These are phyloP conservation scores for Sesamia inferens DNA, from an alignment of 2,888 invertebrate species.

Conservation along the genomic window DNA sequence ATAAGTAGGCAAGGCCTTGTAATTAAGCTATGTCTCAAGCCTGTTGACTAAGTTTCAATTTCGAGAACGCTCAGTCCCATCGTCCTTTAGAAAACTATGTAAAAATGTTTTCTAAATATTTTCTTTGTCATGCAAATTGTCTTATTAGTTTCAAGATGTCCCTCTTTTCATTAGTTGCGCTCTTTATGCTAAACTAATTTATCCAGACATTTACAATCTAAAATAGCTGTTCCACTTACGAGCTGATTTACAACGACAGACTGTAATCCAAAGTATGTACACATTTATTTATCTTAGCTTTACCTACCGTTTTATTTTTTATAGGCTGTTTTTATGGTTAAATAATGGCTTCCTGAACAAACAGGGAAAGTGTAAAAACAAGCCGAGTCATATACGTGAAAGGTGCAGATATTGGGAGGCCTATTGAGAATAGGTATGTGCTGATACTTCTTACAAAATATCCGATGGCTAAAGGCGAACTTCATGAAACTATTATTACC, in stretches of 20 bases:
- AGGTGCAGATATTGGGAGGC: conserved; percentile 9
- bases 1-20: too few species aligned
- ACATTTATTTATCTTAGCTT: conserved; percentile 33
- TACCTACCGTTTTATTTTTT: conserved; percentile 38
- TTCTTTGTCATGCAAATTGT: neutral
- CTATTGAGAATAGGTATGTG: conserved; percentile 25
- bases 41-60: too few species aligned
- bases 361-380: conserved; percentile 41
- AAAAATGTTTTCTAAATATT: neutral
- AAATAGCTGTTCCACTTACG: conserved; percentile 49
- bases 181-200: conserved; percentile 12
- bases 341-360: conserved; percentile 51
- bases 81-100: neutral
- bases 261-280: conserved; percentile 33
- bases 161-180: neutral
- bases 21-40: too few species aligned
- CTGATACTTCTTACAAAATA: neutral
- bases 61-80: too few species aligned
- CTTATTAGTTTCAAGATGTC: conserved; percentile 5
- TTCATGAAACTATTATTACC: too few species aligned
- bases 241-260: conserved; percentile 49
- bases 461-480: too few species aligned
- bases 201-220: conserved; percentile 14
- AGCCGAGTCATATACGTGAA: conserved; percentile 14
- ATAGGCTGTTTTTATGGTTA: conserved; percentile 27